Evolutionary conservation across 2,888 invertebrate species (phyloP), one percentile per base, ranked within the genome.

Genomic region (Drosophila leonis): DNA sequence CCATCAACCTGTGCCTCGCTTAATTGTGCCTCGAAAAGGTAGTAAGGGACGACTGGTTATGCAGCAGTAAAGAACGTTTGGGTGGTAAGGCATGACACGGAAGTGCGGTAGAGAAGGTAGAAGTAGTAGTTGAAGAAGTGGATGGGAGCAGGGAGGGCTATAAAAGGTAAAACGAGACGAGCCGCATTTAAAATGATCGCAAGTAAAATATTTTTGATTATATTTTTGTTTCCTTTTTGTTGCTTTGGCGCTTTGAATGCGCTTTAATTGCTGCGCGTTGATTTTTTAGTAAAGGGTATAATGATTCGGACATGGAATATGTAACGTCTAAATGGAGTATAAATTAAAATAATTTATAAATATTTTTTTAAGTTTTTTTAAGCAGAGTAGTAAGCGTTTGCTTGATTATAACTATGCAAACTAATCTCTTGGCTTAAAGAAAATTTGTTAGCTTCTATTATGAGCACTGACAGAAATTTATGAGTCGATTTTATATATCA

Each of bases 101-200:
- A 2, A 29, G 0, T 3, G n/a, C 12, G 18, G 18, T 12, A 6
- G n/a, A 48, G 29, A 1, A 18, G 10, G 8, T 18, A 2, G n/a
- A n/a, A n/a, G n/a, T 29, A 10, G 10, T 5, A 2, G n/a, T 3
- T 8, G 44, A 13, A 8, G 13, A 24, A 20, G 24, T 12, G 20
- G 27, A 3, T 15, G 20, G 4, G 0, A 5, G 27, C 46, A 9
- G 7, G 15, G 8, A 8, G 44, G 27, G 3, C n/a, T 0, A 9
- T 27, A 31, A 33, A 49, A 20, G 33, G 49, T 49, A 13, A 31
- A 31, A 12, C 48, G 31, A 49, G 49, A 18, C 31, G 48, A 31
- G 18, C 18, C 29, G n/a, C 48, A 48, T 29, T 49, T n/a, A 31
- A 49, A 49, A 49, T 49, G 31, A 49, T 49, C 49, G 18, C 49